Evolutionary conservation across 37 sponge, comb jelly and placozoan species (phyloP).

Genomic region (Corticium candelabrum): DNA sequence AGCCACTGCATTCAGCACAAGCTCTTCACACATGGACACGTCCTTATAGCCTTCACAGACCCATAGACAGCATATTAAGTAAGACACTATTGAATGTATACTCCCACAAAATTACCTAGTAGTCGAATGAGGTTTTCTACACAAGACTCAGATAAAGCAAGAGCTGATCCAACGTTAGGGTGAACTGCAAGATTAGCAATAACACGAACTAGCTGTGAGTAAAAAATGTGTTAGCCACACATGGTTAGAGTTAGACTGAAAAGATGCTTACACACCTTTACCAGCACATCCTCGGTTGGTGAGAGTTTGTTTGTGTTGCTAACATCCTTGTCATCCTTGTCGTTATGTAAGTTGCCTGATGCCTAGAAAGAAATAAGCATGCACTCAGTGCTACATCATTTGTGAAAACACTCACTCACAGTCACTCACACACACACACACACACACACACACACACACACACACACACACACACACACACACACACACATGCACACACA

Average conservation of each 20-base stretch:
- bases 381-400: too few species aligned
- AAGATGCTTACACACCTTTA: slow-evolving; percentile 38
- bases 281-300: slow-evolving; percentile 57
- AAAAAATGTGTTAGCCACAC: not conserved
- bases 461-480: too few species aligned
- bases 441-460: too few species aligned
- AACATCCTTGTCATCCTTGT: not conserved
- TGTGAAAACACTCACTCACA: too few species aligned
- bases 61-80: not conserved
- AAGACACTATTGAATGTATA: too few species aligned
- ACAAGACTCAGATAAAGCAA: slow-evolving; percentile 24
- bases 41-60: slow-evolving; percentile 14
- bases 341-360: not conserved
- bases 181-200: slow-evolving; percentile 73
- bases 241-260: not conserved
- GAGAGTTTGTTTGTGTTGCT: not conserved
- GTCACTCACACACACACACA: too few species aligned
- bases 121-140: slow-evolving; percentile 29
- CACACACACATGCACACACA: too few species aligned
- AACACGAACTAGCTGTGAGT: slow-evolving; percentile 34
- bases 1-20: slow-evolving; percentile 41
- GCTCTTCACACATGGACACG: slow-evolving; percentile 23
- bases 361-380: too few species aligned
- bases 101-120: too few species aligned
- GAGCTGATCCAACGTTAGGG: slow-evolving; percentile 28